Conservation (phyloP, 2,113 vertebrate genomes). For the Periophthalmus modestus region DNA sequence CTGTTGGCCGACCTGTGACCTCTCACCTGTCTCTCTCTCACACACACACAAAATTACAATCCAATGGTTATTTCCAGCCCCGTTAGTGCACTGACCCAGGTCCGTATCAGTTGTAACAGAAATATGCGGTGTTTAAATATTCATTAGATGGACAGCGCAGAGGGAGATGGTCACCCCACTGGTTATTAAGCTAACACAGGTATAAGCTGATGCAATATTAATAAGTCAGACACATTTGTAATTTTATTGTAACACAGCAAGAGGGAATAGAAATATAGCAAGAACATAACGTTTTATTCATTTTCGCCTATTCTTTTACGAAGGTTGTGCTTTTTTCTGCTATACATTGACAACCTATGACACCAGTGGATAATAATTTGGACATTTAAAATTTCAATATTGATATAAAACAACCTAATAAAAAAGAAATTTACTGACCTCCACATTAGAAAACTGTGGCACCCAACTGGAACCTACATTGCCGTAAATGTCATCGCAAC, state of each 20-base stretch:
- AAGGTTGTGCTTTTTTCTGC: too few relatives aligned
- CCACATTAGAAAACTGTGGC: too few relatives aligned
- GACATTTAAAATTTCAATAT: too few relatives aligned
- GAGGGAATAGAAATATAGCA: neutral
- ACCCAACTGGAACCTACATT: too few relatives aligned
- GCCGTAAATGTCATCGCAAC: too few relatives aligned
- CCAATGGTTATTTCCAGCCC: constrained; percentile 28
- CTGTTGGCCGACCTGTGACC: constrained; percentile 44
- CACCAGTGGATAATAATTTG: too few relatives aligned
- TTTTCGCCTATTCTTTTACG: neutral
- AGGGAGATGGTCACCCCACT: constrained; percentile 17
- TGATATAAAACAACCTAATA: too few relatives aligned
- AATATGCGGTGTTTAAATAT: constrained; percentile 61
- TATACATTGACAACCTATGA: too few relatives aligned
- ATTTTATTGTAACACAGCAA: neutral
- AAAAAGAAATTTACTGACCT: too few relatives aligned
- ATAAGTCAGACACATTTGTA: neutral
- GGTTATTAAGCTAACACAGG: neutral
- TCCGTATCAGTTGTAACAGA: constrained; percentile 25
- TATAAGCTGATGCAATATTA: constrained; percentile 14
- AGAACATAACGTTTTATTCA: neutral
- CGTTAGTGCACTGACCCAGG: constrained; percentile 42
- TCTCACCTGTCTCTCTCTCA: constrained; percentile 34
- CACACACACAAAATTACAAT: constrained; percentile 30
- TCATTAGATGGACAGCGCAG: constrained; percentile 37